Percentiles rank a stretch among this genome's conserved stretches.
These are phyloP conservation scores for Argopecten irradians DNA, from an alignment of 1,140 invertebrate species.

Conservation along the genomic window DNA sequence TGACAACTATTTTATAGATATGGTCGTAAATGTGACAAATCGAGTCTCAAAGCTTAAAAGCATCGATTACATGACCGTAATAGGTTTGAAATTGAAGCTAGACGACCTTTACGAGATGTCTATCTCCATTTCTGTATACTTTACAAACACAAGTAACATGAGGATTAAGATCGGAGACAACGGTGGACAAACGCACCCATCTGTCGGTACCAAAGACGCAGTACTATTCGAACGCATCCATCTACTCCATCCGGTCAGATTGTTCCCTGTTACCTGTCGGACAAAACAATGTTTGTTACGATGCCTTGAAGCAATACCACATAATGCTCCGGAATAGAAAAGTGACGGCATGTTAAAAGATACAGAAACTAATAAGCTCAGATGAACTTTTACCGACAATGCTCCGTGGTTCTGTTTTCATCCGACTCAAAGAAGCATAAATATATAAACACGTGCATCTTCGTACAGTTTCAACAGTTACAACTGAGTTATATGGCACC, in stretches of 20 bases:
- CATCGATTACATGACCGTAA: neutral
- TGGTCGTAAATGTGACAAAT: constrained; percentile 16
- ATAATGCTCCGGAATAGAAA: no score
- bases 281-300: no score
- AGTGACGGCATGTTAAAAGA: no score
- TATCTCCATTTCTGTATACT: neutral
- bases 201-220: neutral
- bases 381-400: neutral
- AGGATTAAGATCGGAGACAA: neutral
- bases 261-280: no score
- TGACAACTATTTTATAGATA: neutral
- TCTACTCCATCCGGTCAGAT: neutral
- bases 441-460: neutral
- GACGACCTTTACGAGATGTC: neutral
- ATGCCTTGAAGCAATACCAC: no score
- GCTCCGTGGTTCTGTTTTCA: neutral
- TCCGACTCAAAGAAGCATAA: neutral
- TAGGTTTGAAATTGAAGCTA: neutral
- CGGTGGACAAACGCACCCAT: neutral
- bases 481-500: neutral
- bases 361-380: no score
- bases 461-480: neutral
- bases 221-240: neutral
- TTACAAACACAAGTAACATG: constrained; percentile 3
- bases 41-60: neutral